These are phyloP conservation scores for Apteryx mantelli DNA, from an alignment of 2,113 vertebrate genomes.

Conservation along the genomic window DNA sequence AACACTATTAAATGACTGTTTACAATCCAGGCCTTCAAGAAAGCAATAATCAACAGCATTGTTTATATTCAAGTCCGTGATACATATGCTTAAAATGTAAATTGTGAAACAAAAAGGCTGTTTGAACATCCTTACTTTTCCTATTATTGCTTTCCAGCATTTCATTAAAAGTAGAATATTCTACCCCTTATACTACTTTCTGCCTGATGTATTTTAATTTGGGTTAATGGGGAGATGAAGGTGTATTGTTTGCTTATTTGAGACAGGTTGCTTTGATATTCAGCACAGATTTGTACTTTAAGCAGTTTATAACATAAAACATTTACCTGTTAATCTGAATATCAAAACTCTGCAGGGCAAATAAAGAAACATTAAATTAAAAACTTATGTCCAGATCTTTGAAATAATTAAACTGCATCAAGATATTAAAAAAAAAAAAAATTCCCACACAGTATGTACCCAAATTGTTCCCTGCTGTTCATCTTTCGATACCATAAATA, in stretches of 20 bases:
- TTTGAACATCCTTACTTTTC: not conserved
- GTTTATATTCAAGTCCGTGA: not conserved
- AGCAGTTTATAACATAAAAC: not conserved
- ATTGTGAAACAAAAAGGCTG: not conserved
- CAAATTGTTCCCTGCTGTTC: not conserved
- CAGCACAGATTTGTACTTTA: not conserved
- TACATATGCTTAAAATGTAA: not conserved
- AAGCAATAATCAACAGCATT: not conserved
- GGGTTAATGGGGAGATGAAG: not conserved
- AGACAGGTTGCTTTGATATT: not conserved
- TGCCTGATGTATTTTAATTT: not conserved
- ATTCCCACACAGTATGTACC: not conserved
- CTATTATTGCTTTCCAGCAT: not conserved
- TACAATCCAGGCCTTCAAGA: not conserved
- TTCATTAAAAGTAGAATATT: not conserved
- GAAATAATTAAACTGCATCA: not conserved
- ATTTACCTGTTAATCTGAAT: not conserved
- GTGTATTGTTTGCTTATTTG: not conserved
- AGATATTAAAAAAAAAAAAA: not conserved
- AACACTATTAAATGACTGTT: not conserved
- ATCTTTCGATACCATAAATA: not conserved
- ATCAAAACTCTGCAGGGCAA: constrained; percentile 1
- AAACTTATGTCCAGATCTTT: not conserved
- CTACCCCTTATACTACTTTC: not conserved
- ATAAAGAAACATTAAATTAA: not conserved